Percentiles rank a stretch among this genome's conserved stretches.
Conservation (phyloP, 2,888 invertebrate genomes). For the Syrphus vitripennis region DNA sequence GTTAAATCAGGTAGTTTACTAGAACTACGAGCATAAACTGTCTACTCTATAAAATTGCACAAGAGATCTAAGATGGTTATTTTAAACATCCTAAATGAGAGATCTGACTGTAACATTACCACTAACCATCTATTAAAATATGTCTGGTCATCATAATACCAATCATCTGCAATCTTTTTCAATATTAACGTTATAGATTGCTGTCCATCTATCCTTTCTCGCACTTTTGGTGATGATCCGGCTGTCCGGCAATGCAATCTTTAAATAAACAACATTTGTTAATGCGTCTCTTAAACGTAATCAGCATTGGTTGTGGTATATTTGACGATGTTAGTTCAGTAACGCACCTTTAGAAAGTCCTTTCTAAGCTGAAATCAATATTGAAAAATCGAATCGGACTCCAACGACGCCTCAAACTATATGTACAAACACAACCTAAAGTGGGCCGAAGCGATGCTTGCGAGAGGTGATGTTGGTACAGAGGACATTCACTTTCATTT, state of each 20-base stretch:
- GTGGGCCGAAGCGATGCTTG: background rate
- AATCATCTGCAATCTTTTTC: background rate
- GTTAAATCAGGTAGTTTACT: no score
- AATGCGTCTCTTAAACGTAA: background rate
- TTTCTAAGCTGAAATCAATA: slow-evolving; percentile 19
- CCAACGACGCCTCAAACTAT: background rate
- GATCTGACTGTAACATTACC: background rate
- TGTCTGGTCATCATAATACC: background rate
- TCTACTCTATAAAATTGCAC: no score
- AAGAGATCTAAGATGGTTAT: no score
- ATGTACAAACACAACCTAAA: slow-evolving; percentile 1
- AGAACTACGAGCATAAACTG: no score
- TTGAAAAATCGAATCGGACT: background rate
- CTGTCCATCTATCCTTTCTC: background rate
- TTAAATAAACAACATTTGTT: background rate
- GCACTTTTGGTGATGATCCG: background rate
- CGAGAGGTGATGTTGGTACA: background rate
- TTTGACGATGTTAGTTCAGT: background rate
- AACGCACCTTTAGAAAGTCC: slow-evolving; percentile 51
- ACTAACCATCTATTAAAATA: background rate
- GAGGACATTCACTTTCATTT: slow-evolving; percentile 61
- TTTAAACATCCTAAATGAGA: background rate
- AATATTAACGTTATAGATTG: background rate
- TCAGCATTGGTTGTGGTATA: background rate
- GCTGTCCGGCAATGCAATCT: background rate